phyloP scores from a whole-genome alignment of 2,797 vertebrate genomes.

The Micromesistius poutassou region DNA sequence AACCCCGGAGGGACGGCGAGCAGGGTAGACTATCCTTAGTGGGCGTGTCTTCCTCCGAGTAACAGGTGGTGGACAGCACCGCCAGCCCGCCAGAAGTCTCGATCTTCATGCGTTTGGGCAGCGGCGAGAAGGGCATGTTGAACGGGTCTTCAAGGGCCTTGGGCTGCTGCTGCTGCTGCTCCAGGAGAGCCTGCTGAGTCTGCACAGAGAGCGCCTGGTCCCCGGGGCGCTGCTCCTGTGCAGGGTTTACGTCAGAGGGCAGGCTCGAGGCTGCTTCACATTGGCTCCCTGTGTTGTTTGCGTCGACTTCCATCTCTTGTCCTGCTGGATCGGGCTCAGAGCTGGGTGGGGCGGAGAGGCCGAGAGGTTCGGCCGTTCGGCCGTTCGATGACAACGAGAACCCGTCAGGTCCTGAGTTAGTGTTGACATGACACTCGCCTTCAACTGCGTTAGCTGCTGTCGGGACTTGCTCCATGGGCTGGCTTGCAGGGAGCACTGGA shows the following conservation, averaged over 20 bases:
- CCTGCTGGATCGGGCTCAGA: conserved; percentile 41
- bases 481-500: conserved; percentile 51
- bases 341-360: conserved; percentile 36
- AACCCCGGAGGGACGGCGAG: conserved; percentile 89
- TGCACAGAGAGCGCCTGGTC: conserved; percentile 24
- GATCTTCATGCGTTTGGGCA: conserved; percentile 92
- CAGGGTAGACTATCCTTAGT: conserved; percentile 85
- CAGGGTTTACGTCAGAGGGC: conserved; percentile 34
- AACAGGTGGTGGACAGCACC: conserved; percentile 92
- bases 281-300: conserved; percentile 41
- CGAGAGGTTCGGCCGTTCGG: conserved; percentile 38
- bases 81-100: conserved; percentile 88
- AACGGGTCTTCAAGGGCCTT: conserved; percentile 70
- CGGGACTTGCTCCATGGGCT: conserved; percentile 46
- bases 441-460: conserved; percentile 34
- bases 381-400: conserved; percentile 42
- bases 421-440: conserved; percentile 45
- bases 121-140: conserved; percentile 66
- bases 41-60: conserved; percentile 83
- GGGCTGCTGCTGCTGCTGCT: conserved; percentile 61
- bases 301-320: conserved; percentile 56
- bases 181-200: conserved; percentile 44
- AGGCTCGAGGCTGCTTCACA: conserved; percentile 43
- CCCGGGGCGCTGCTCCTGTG: conserved; percentile 32
- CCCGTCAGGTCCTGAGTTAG: conserved; percentile 62